These are phyloP conservation scores for Pilophorus perplexus DNA, from an alignment of 2,888 invertebrate genomes.

Conservation along the genomic window DNA sequence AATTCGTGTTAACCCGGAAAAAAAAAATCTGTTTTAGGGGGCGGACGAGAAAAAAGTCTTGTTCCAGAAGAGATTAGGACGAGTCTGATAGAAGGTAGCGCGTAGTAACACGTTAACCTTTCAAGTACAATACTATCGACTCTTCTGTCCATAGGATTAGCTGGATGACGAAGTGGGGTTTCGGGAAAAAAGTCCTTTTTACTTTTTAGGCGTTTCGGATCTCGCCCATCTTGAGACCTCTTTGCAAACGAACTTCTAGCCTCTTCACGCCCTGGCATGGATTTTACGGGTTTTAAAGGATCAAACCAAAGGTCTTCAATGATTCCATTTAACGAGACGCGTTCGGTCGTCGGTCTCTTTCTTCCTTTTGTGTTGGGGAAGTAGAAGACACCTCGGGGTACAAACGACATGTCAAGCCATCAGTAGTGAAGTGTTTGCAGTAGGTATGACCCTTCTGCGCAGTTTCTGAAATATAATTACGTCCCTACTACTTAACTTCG, in stretches of 20 bases:
- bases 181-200: neutral
- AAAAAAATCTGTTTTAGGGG: neutral
- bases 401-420: too few relatives aligned
- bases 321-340: neutral
- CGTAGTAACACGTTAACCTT: constrained; percentile 16
- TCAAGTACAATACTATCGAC: constrained; percentile 18
- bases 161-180: too few relatives aligned
- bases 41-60: neutral
- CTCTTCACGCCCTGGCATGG: neutral
- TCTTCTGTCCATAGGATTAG: constrained; percentile 3
- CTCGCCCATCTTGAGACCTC: neutral
- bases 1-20: neutral
- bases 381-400: neutral
- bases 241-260: neutral
- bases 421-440: too few relatives aligned
- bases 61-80: neutral
- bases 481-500: too few relatives aligned
- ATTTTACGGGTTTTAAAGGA: neutral
- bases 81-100: neutral
- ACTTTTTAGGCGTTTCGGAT: neutral
- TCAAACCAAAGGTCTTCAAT: neutral
- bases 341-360: neutral
- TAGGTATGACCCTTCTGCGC: too few relatives aligned
- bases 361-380: neutral
- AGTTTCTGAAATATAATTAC: too few relatives aligned